phyloP scores from a whole-genome alignment of 2,888 invertebrate genomes.

The Chirona hameri region DNA sequence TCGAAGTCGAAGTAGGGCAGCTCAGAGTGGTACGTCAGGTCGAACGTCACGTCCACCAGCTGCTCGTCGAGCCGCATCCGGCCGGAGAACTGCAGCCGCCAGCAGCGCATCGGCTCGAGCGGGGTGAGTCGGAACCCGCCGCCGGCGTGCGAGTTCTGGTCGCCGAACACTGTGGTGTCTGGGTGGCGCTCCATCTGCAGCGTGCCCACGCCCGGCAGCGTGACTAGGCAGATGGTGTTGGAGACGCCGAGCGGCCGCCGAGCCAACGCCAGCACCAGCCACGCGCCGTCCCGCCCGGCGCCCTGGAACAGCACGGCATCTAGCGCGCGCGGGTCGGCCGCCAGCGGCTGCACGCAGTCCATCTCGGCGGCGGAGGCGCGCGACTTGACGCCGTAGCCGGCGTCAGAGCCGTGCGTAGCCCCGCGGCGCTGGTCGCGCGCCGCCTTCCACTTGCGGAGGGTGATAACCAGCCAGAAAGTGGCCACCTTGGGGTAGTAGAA shows the following conservation, averaged over 20 bases:
- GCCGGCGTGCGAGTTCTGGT: constrained; percentile 59
- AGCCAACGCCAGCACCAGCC: constrained; percentile 64
- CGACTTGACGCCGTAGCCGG: constrained; percentile 45
- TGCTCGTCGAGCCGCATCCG: constrained; percentile 53
- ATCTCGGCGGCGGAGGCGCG: constrained; percentile 49
- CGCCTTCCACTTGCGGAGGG: not conserved
- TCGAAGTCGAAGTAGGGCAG: constrained; percentile 69
- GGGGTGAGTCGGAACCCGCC: constrained; percentile 66
- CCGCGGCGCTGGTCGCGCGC: not conserved
- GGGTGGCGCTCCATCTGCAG: constrained; percentile 65
- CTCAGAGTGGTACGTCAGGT: constrained; percentile 60
- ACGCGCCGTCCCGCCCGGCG: constrained; percentile 59
- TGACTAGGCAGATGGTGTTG: constrained; percentile 63
- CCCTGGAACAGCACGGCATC: constrained; percentile 76
- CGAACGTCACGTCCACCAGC: constrained; percentile 57
- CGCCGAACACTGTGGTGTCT: constrained; percentile 62
- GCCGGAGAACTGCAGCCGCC: constrained; percentile 67
- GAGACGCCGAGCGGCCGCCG: constrained; percentile 62
- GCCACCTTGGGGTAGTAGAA: constrained; percentile 14
- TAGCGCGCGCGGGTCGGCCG: constrained; percentile 62
- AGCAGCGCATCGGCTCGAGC: constrained; percentile 67
- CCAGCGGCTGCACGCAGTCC: constrained; percentile 59
- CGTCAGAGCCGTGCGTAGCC: not conserved
- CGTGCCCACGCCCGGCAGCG: constrained; percentile 63
- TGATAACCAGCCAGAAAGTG: constrained; percentile 25